phyloP scores from a whole-genome alignment of 1,140 invertebrate species.

The Scylla paramamosain region DNA sequence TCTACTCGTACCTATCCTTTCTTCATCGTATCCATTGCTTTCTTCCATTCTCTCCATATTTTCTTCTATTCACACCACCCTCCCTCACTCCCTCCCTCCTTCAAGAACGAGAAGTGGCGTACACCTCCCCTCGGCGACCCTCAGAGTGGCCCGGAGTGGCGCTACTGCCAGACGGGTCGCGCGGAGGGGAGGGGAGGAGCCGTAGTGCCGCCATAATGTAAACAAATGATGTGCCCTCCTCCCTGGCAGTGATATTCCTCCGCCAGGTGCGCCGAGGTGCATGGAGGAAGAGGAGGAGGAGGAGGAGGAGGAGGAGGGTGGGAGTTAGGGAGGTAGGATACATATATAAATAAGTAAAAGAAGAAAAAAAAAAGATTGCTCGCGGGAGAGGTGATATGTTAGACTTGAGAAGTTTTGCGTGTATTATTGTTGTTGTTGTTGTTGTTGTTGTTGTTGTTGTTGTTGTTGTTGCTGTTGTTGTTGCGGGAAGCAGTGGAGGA shows the following conservation, averaged over 20 bases:
- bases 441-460: too few species aligned
- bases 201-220: conserved; percentile 30
- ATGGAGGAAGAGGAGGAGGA: not conserved
- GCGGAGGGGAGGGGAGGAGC: not conserved
- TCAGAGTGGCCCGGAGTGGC: not conserved
- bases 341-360: not conserved
- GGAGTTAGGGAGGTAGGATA: not conserved
- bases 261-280: conserved; percentile 2
- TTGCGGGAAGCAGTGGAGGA: not conserved
- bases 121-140: not conserved
- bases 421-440: not conserved
- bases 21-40: not conserved
- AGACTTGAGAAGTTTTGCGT: not conserved
- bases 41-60: not conserved
- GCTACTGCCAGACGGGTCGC: not conserved
- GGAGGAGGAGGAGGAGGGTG: not conserved
- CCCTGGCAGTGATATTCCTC: conserved; percentile 44
- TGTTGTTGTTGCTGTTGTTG: not conserved
- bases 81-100: not conserved
- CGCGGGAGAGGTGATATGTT: not conserved
- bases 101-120: not conserved
- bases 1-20: not conserved
- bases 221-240: conserved; percentile 39
- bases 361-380: not conserved
- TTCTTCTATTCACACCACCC: not conserved